Percentiles rank a stretch among this genome's conserved stretches.
These are phyloP conservation scores for Mythimna ferrago DNA, from an alignment of 2,888 invertebrate species.

Conservation along the genomic window DNA sequence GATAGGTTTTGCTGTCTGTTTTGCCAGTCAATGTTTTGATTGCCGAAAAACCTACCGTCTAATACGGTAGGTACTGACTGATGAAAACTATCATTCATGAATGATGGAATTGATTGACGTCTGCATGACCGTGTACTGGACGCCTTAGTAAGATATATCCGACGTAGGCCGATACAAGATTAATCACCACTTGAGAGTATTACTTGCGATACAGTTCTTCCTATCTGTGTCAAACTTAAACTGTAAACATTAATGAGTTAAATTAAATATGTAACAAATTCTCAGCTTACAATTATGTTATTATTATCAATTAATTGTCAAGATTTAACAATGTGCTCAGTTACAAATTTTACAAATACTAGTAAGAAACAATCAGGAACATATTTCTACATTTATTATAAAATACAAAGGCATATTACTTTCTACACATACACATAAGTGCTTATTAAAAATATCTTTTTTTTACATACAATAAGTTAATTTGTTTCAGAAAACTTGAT, in stretches of 20 bases:
- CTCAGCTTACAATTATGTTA: conserved; percentile 15
- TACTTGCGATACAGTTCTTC: conserved; percentile 4
- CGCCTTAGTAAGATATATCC: no score
- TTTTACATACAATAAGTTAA: conserved; percentile 3
- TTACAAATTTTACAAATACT: conserved; percentile 38
- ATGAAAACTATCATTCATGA: no score
- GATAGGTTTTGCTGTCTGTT: no score
- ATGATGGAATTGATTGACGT: no score
- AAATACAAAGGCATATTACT: conserved; percentile 32
- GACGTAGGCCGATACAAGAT: not conserved
- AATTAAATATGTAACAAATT: conserved; percentile 26
- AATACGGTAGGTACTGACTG: no score
- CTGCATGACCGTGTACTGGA: no score
- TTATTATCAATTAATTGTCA: conserved; percentile 34
- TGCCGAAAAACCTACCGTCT: no score
- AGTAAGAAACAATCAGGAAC: conserved; percentile 38
- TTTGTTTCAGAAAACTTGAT: conserved; percentile 24
- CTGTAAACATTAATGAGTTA: conserved; percentile 19
- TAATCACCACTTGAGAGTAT: not conserved
- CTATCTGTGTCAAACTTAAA: conserved; percentile 29
- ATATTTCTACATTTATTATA: conserved; percentile 20
- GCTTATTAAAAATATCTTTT: conserved; percentile 34
- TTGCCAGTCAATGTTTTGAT: no score
- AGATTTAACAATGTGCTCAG: conserved; percentile 15
- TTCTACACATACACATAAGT: conserved; percentile 28